Percentiles rank a stretch among this genome's conserved stretches.
phyloP scores from a whole-genome alignment of 2,113 vertebrate genomes.

The Tychaedon coryphoeus region DNA sequence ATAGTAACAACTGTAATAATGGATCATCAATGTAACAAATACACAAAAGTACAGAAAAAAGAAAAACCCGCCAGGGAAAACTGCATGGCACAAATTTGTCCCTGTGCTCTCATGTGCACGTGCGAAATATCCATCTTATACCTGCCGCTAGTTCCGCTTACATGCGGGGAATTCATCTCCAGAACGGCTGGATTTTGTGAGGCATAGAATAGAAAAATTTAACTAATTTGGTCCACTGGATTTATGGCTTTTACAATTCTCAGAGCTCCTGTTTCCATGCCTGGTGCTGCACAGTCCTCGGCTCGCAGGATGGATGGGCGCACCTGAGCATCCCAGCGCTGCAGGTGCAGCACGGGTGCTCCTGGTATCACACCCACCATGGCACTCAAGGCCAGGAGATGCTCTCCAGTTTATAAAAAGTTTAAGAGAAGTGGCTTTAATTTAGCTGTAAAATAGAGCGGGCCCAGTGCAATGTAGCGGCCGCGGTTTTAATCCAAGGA shows the following conservation, averaged over 20 bases:
- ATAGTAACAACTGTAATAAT: background rate
- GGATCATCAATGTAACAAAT: background rate
- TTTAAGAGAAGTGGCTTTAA: background rate
- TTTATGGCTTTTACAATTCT: slow-evolving; percentile 20
- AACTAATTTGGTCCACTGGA: slow-evolving; percentile 35
- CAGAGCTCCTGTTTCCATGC: background rate
- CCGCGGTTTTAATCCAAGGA: background rate
- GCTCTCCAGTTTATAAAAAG: background rate
- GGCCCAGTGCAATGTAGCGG: fast-evolving
- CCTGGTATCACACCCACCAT: fast-evolving
- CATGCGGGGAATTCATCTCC: background rate
- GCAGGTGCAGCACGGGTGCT: background rate
- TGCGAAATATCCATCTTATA: slow-evolving; percentile 2
- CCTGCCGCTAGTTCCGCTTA: background rate
- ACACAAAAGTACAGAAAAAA: background rate
- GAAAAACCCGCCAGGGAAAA: background rate
- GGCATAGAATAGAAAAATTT: slow-evolving; percentile 12
- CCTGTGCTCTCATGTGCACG: background rate
- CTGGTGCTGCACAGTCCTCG: background rate
- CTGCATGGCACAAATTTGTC: background rate
- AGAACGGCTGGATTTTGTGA: slow-evolving; percentile 28
- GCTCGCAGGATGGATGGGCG: background rate
- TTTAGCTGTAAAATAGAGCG: background rate
- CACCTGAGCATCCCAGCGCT: background rate
- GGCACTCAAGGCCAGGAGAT: background rate